These are phyloP conservation scores for Spondyliosoma cantharus DNA, from an alignment of 2,797 vertebrate genomes.

Conservation along the genomic window DNA sequence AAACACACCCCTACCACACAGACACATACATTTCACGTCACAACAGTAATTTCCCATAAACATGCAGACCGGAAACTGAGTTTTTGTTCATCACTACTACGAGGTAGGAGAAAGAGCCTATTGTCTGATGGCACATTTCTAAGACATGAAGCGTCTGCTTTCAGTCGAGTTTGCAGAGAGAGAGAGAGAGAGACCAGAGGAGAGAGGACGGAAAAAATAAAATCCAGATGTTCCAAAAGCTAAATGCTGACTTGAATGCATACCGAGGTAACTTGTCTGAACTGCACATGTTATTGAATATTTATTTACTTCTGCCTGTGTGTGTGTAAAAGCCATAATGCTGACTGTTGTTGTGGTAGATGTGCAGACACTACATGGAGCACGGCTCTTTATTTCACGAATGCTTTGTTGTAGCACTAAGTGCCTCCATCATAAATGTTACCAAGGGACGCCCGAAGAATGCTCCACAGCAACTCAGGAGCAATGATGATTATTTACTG, in stretches of 20 bases:
- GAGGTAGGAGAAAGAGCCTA: slow-evolving; percentile 9
- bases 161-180: neutral
- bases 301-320: neutral
- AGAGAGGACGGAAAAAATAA: neutral
- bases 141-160: neutral
- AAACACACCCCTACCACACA: neutral
- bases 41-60: neutral
- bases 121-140: neutral
- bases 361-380: neutral
- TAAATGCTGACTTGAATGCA: neutral
- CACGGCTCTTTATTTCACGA: neutral
- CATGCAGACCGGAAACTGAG: neutral
- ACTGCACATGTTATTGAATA: neutral
- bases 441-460: neutral
- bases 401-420: neutral
- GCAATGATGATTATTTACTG: neutral
- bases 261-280: neutral
- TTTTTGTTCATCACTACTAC: slow-evolving; percentile 22
- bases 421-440: neutral
- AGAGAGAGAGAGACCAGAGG: neutral
- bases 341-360: neutral
- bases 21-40: neutral
- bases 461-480: neutral
- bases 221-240: neutral
- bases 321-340: too few relatives aligned